Conservation (phyloP, 2,888 invertebrate species). For the Heliothis peltigera region DNA sequence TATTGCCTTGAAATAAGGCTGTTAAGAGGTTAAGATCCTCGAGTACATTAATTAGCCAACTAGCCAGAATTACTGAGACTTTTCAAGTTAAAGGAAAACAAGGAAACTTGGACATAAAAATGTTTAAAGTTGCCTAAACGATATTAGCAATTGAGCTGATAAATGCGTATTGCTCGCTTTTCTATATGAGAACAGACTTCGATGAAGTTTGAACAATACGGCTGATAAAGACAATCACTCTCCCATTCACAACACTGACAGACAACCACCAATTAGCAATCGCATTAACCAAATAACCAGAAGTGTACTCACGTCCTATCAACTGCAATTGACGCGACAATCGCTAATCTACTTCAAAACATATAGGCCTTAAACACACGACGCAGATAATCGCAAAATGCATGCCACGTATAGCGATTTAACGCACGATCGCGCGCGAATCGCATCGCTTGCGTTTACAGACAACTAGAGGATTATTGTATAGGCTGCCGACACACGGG, state of each 20-base stretch:
- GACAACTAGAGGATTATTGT: conserved; percentile 58
- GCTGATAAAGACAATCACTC: background rate
- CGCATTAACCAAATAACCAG: conserved; percentile 5
- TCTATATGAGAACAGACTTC: no score
- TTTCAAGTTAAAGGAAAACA: no score
- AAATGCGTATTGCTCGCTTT: no score
- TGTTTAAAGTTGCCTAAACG: no score
- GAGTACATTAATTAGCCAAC: no score
- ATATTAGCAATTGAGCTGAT: no score
- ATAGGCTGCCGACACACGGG: conserved; percentile 45
- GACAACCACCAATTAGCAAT: conserved; percentile 10
- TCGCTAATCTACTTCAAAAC: conserved; percentile 31
- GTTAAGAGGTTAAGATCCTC: no score
- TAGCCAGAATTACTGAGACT: no score
- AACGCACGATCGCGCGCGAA: conserved; percentile 54
- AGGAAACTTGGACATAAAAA: no score
- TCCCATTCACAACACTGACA: background rate
- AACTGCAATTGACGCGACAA: conserved; percentile 18
- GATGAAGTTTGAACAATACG: no score
- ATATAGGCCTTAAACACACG: conserved; percentile 38
- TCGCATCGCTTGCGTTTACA: conserved; percentile 55
- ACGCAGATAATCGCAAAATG: conserved; percentile 55
- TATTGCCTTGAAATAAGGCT: no score
- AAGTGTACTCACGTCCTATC: conserved; percentile 7
- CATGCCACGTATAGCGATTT: conserved; percentile 58